Conservation (phyloP, 1,140 invertebrate genomes). For the Neomicropteryx cornuta region DNA sequence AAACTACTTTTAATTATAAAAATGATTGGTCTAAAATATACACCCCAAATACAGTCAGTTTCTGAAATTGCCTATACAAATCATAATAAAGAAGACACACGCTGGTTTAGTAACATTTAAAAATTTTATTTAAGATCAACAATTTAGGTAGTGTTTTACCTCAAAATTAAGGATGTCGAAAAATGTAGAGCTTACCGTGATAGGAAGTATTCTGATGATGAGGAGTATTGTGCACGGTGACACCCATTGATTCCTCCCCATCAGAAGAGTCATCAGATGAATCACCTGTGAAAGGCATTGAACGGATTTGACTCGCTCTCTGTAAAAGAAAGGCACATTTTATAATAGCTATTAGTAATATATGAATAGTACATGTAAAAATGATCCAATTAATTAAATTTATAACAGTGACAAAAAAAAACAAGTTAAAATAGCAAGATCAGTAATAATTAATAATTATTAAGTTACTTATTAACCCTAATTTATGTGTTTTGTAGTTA, state of each 20-base stretch:
- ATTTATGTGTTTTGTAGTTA: too few species aligned
- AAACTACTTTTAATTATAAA: too few species aligned
- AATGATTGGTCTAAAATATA: too few species aligned
- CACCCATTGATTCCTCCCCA: constrained; percentile 58
- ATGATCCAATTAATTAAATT: too few species aligned
- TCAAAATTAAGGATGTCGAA: background rate
- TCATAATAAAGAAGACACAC: background rate
- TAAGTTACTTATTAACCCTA: too few species aligned
- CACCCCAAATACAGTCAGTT: too few species aligned
- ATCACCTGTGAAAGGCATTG: constrained; percentile 89
- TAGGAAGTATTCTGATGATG: too few species aligned
- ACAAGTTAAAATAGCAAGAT: background rate
- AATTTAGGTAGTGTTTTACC: constrained; percentile 13
- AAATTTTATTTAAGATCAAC: constrained; percentile 15
- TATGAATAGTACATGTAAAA: too few species aligned
- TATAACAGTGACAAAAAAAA: constrained; percentile 10
- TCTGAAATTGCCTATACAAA: too few species aligned
- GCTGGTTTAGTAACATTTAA: background rate
- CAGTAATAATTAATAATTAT: too few species aligned
- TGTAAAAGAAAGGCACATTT: constrained; percentile 25
- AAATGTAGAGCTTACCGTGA: too few species aligned
- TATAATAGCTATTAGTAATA: constrained; percentile 7
- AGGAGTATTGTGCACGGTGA: constrained; percentile 35
- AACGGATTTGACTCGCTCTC: constrained; percentile 90
- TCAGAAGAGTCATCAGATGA: constrained; percentile 92